Evolutionary conservation across 23 tunicate species (phyloP).

Genomic region (Halocynthia roretzi): DNA sequence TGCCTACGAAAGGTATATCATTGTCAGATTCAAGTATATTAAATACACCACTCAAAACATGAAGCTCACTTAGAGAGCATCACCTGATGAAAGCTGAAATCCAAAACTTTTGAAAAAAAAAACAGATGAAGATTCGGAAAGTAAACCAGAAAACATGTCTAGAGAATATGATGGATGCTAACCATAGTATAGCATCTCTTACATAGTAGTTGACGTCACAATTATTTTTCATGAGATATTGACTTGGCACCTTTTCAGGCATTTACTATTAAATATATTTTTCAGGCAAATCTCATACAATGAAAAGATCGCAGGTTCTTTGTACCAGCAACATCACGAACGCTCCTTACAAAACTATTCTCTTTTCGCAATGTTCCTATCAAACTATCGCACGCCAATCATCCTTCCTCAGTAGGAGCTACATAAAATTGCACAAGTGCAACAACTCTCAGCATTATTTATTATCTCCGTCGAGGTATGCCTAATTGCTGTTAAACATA

Average conservation of each 20-base stretch:
- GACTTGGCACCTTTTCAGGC: too few relatives aligned
- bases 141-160: conserved; percentile 17
- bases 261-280: too few relatives aligned
- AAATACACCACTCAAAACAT: too few relatives aligned
- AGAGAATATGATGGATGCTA: too few relatives aligned
- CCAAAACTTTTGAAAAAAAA: too few relatives aligned
- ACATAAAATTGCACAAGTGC: conserved; percentile 54
- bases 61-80: too few relatives aligned
- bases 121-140: neutral
- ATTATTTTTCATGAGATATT: too few relatives aligned
- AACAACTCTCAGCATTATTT: conserved; percentile 58
- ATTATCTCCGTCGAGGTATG: conserved; percentile 44
- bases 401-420: conserved; percentile 24
- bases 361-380: conserved; percentile 58
- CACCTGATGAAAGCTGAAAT: too few relatives aligned
- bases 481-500: too few relatives aligned
- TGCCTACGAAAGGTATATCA: neutral
- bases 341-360: conserved; percentile 19
- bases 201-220: too few relatives aligned
- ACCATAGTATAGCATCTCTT: too few relatives aligned
- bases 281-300: neutral
- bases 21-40: too few relatives aligned
- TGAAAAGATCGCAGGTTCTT: conserved; percentile 21
- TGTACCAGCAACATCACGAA: conserved; percentile 26
- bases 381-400: conserved; percentile 77